Evolutionary conservation across 1,140 invertebrate genomes (phyloP).

Genomic region (Nasonia longicornis): DNA sequence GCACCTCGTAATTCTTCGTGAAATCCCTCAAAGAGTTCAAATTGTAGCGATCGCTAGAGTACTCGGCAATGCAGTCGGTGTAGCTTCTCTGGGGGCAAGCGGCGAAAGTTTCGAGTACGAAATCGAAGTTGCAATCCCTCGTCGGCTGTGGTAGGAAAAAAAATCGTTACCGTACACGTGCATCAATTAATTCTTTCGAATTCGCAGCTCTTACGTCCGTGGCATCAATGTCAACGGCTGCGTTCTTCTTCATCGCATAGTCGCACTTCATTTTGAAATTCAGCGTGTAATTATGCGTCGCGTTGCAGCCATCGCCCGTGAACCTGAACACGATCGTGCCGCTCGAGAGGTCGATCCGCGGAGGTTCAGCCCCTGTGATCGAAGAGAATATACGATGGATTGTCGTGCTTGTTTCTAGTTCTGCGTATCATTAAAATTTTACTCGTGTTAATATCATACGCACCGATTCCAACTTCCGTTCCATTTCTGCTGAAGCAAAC

Average conservation of each 20-base stretch:
- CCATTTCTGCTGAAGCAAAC: background rate
- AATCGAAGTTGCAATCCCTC: background rate
- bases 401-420: too few relatives aligned
- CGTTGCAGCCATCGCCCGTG: background rate
- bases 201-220: background rate
- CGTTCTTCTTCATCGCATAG: background rate
- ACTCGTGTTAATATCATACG: background rate
- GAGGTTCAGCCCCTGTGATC: background rate
- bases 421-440: background rate
- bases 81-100: slow-evolving; percentile 5
- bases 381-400: background rate
- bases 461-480: background rate
- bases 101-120: background rate
- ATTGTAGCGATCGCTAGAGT: background rate
- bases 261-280: slow-evolving; percentile 7
- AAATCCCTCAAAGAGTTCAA: background rate
- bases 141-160: background rate
- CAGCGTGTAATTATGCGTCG: background rate
- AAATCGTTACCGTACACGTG: too few relatives aligned
- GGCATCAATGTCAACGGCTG: background rate
- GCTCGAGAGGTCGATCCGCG: background rate
- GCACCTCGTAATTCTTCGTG: background rate
- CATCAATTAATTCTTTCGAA: too few relatives aligned
- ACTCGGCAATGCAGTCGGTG: background rate
- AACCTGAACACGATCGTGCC: background rate